Conservation (phyloP, 1,140 invertebrate genomes). For the Drosophila bocki region DNA sequence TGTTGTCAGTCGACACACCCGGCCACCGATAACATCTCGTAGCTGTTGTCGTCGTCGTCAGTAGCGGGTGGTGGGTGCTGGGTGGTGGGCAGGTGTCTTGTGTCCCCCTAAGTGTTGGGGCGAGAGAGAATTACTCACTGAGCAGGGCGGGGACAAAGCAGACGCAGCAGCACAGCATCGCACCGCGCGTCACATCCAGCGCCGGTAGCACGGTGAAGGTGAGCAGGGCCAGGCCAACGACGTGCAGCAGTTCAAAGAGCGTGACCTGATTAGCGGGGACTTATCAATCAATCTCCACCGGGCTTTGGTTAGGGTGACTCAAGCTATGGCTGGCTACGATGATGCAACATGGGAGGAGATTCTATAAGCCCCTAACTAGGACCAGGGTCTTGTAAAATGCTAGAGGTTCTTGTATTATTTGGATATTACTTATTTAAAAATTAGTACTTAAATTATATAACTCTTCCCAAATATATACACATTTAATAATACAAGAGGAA, state of each 20-base stretch:
- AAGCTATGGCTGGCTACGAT: not conserved
- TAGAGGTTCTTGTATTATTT: not conserved
- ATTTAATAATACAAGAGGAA: not conserved
- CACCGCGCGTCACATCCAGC: slow-evolving; percentile 94
- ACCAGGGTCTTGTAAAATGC: not conserved
- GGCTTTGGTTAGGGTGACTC: slow-evolving; percentile 17
- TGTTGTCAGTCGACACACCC: slow-evolving; percentile 57
- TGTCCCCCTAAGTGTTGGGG: not conserved
- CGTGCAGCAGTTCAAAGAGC: slow-evolving; percentile 94
- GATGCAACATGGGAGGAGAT: not conserved
- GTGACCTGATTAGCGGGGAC: slow-evolving; percentile 85
- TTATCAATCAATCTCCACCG: slow-evolving; percentile 74
- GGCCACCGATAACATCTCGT: slow-evolving; percentile 57
- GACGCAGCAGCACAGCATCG: slow-evolving; percentile 97
- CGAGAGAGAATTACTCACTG: slow-evolving; percentile 67
- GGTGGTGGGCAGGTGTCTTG: slow-evolving; percentile 2
- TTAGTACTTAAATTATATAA: too few relatives aligned
- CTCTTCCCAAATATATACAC: too few relatives aligned
- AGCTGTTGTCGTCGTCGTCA: slow-evolving; percentile 8
- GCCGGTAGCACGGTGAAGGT: slow-evolving; percentile 95
- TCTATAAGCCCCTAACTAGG: not conserved
- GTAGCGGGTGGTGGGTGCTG: too few relatives aligned
- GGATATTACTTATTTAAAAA: not conserved
- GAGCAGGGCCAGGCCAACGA: slow-evolving; percentile 93
- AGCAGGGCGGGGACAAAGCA: slow-evolving; percentile 93